Base-by-base conservation (phyloP, 2,888 invertebrate genomes). In the Latrodectus hesperus region DNA sequence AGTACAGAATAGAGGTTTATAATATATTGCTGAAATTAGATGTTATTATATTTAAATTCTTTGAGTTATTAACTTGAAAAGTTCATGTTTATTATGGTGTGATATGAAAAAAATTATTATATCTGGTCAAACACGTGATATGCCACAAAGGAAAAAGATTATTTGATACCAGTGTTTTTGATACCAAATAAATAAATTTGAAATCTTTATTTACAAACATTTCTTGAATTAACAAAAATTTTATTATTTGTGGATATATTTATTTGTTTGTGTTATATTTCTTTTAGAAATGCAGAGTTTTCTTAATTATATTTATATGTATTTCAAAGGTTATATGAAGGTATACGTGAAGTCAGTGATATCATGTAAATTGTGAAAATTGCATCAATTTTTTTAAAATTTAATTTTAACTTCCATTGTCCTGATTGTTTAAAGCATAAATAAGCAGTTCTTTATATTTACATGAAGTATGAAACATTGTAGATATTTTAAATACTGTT, bases 11-110 rank as follows among this genome's bases (percentile, higher is more conserved):
- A n/a, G n/a, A 38, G 38, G 38, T 38, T 38, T 38, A 60, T 60
- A 16, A 60, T 60, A 60, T 60, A 60, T 60, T 60, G 10, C 60
- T 60, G 60, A 60, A 60, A 60, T 60, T 60, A 60, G 60, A 60
- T 60, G 12, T 16, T 60, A 60, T 60, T 60, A 16, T 60, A 60
- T 55, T 55, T 55, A 14, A 55, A 16, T 12, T 60, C 10, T 60
- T 60, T 60, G 60, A 60, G n/a, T 60, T 60, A n/a, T 60, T 60
- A 16, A 16, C 14, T 60, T 60, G 60, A 60, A 60, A 60, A 60
- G 12, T 60, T 60, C 60, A 60, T 60, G n/a, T 60, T 60, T 60
- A 60, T 60, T 60, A 16, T 60, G n/a, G 60, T 60, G 60, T 60
- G 60, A 60, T 60, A 60, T 60, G 14, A n/a, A 38, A 38, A 38